phyloP scores from a whole-genome alignment of 1,140 invertebrate species.

The Asobara japonica region DNA sequence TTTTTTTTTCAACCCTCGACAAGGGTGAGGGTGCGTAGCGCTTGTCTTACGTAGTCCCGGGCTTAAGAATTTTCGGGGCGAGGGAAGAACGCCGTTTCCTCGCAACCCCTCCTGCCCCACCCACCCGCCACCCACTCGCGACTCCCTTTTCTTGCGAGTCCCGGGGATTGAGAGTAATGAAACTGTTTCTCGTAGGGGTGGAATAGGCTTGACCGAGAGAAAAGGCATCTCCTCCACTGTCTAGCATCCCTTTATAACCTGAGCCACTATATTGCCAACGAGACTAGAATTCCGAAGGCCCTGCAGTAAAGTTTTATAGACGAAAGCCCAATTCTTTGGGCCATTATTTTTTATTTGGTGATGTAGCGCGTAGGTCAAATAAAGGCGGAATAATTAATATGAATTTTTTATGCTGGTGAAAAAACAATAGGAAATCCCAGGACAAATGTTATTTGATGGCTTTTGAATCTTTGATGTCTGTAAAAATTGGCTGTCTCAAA shows the following conservation, averaged over 20 bases:
- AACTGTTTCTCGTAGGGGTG: conserved; percentile 39
- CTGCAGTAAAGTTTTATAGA: conserved; percentile 34
- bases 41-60: conserved; percentile 38
- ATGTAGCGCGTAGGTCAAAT: background rate
- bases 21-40: conserved; percentile 24
- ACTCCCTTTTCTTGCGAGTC: background rate
- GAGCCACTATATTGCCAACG: conserved; percentile 40
- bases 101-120: background rate
- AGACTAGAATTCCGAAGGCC: conserved; percentile 39
- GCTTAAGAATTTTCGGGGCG: conserved; percentile 32
- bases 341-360: background rate
- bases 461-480: too few species aligned
- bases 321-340: conserved; percentile 33
- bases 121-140: too few species aligned
- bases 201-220: conserved; percentile 32
- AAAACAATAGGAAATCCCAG: too few species aligned
- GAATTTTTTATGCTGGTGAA: too few species aligned
- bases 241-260: conserved; percentile 27
- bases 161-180: conserved; percentile 41
- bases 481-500: too few species aligned
- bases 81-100: conserved; percentile 6
- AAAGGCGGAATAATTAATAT: background rate
- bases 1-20: conserved; percentile 27
- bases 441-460: too few species aligned
- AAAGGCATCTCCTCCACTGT: background rate